Evolutionary conservation across 2,113 vertebrate genomes (phyloP).

Genomic region (Pyxicephalus adspersus): DNA sequence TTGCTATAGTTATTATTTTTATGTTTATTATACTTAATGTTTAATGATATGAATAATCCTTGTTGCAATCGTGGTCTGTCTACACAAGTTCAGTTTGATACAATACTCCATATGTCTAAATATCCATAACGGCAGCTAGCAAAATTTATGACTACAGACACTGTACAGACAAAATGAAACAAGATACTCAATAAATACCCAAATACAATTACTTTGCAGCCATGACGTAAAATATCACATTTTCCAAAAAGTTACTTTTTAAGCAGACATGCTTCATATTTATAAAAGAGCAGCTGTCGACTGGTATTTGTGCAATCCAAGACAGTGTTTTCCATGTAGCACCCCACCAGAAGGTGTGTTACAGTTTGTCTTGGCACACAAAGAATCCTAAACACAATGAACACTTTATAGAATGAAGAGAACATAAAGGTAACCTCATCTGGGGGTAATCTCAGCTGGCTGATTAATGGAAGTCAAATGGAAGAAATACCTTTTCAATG

Average conservation of each 20-base stretch:
- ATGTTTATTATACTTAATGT: too few relatives aligned
- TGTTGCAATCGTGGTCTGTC: too few relatives aligned
- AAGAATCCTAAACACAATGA: conserved; percentile 35
- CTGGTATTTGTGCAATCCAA: conserved; percentile 11
- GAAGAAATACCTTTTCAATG: conserved; percentile 6
- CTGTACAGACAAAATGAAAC: too few relatives aligned
- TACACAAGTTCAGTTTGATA: too few relatives aligned
- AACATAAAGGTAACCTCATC: conserved; percentile 21
- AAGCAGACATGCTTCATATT: neutral
- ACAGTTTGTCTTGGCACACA: conserved; percentile 50
- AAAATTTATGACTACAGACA: too few relatives aligned
- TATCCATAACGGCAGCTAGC: too few relatives aligned
- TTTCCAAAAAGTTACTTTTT: neutral
- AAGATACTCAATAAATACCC: too few relatives aligned
- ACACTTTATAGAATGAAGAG: conserved; percentile 34
- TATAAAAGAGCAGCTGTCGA: neutral
- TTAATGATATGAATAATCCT: too few relatives aligned
- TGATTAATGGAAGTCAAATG: conserved; percentile 44
- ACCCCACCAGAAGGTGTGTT: conserved; percentile 43
- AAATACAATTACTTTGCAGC: neutral
- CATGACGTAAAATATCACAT: too few relatives aligned
- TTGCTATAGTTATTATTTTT: too few relatives aligned
- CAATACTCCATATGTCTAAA: too few relatives aligned
- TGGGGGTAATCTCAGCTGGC: conserved; percentile 15
- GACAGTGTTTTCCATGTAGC: conserved; percentile 37